Conservation (phyloP, 1,140 invertebrate genomes). For the Telenomus remus region DNA sequence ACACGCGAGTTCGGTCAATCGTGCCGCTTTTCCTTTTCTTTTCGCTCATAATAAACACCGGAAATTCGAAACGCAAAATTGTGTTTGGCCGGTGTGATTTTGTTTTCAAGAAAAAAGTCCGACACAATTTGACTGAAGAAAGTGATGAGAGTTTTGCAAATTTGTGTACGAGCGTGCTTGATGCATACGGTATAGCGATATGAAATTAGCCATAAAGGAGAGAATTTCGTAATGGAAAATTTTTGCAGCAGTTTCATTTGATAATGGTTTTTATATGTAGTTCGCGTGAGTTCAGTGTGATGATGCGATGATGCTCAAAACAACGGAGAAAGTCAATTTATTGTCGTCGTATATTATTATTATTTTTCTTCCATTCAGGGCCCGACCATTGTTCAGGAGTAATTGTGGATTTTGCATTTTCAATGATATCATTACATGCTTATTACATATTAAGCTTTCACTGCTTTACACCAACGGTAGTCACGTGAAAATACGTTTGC, state of each 20-base stretch:
- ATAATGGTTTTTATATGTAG: conserved; percentile 23
- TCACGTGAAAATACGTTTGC: conserved; percentile 34
- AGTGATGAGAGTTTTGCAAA: too few relatives aligned
- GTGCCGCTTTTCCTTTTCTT: too few relatives aligned
- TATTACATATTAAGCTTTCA: conserved; percentile 58
- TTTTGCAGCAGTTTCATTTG: conserved; percentile 25
- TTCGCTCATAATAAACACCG: too few relatives aligned
- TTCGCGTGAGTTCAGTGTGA: conserved; percentile 24
- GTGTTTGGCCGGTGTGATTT: too few relatives aligned
- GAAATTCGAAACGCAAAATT: too few relatives aligned
- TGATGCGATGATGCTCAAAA: conserved; percentile 24
- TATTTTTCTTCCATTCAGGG: conserved; percentile 50
- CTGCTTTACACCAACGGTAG: conserved; percentile 37
- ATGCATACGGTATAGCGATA: too few relatives aligned
- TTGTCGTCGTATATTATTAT: conserved; percentile 51
- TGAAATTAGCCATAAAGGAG: not conserved
- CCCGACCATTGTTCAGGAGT: conserved; percentile 47
- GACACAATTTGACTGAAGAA: too few relatives aligned
- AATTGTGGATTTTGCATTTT: conserved; percentile 59
- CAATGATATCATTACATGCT: conserved; percentile 55
- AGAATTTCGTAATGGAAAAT: conserved; percentile 32
- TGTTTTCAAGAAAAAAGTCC: too few relatives aligned
- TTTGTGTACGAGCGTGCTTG: too few relatives aligned
- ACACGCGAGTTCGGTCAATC: too few relatives aligned
- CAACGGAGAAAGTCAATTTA: conserved; percentile 55